phyloP scores from a whole-genome alignment of 2,888 invertebrate species.

The Eristalis arbustorum region DNA sequence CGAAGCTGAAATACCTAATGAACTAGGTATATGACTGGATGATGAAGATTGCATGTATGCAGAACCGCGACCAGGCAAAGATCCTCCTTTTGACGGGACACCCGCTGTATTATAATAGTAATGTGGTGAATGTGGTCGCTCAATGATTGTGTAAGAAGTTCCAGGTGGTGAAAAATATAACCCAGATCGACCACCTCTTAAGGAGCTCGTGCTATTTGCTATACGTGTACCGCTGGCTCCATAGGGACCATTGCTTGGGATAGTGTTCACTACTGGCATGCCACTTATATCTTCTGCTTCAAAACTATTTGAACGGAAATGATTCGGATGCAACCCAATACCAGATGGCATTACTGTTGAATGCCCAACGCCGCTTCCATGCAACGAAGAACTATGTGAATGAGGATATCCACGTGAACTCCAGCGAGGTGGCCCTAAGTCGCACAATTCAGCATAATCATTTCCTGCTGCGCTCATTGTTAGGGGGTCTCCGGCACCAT shows the following conservation, averaged over 20 bases:
- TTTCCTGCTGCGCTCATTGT: constrained; percentile 81
- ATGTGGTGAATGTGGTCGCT: constrained; percentile 87
- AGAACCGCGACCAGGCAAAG: constrained; percentile 82
- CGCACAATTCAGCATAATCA: constrained; percentile 81
- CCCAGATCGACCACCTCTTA: constrained; percentile 84
- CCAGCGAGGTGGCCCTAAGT: constrained; percentile 81
- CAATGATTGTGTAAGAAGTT: constrained; percentile 93
- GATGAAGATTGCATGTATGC: constrained; percentile 87
- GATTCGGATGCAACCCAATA: constrained; percentile 74
- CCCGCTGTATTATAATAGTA: constrained; percentile 81
- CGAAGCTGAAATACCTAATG: constrained; percentile 73
- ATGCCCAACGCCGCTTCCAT: constrained; percentile 71
- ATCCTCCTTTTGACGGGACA: constrained; percentile 79
- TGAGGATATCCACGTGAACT: constrained; percentile 80
- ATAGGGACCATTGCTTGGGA: constrained; percentile 75
- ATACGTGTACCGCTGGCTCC: constrained; percentile 75
- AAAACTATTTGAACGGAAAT: constrained; percentile 79
- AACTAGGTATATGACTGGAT: constrained; percentile 82
- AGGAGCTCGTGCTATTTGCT: constrained; percentile 80
- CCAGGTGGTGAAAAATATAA: constrained; percentile 93
- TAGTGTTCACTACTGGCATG: constrained; percentile 76
- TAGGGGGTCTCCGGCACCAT: constrained; percentile 77
- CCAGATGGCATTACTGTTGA: constrained; percentile 46
- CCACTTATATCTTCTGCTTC: constrained; percentile 80
- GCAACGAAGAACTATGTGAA: constrained; percentile 74